A percentile compares a stretch with the other conserved stretches of the same genome.
Conservation (phyloP, 1,140 invertebrate species). For the Melanaphis sacchari region DNA sequence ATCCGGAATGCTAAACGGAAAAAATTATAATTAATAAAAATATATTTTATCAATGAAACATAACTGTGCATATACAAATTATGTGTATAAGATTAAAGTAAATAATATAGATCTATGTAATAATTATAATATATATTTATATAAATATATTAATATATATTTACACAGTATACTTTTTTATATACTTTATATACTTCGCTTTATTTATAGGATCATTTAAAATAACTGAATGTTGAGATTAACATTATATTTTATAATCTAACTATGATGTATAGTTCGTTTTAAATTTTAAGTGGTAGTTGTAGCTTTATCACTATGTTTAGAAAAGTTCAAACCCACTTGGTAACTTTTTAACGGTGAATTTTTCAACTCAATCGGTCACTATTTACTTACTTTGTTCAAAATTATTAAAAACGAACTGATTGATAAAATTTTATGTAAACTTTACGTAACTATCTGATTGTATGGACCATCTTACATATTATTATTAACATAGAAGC, state of each 20-base stretch:
- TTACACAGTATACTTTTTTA: too few species aligned
- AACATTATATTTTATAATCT: neutral
- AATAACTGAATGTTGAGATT: neutral
- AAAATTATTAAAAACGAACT: neutral
- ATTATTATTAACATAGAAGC: neutral
- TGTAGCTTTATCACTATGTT: neutral
- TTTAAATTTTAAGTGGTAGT: neutral
- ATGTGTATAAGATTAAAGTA: neutral
- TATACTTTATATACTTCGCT: neutral
- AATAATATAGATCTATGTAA: neutral
- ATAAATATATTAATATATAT: too few species aligned
- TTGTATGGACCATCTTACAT: neutral
- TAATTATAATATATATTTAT: neutral
- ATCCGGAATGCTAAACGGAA: slow-evolving; percentile 83
- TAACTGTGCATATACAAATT: neutral
- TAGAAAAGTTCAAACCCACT: neutral
- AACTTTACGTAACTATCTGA: neutral
- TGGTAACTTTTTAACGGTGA: neutral
- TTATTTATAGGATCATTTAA: neutral
- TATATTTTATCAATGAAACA: neutral
- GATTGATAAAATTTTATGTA: neutral
- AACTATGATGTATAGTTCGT: neutral
- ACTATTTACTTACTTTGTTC: too few species aligned
- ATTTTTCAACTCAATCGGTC: too few species aligned
- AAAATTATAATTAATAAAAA: slow-evolving; percentile 52